These are phyloP conservation scores for human (Homo sapiens) DNA, from an alignment of 2,113 vertebrate genomes.

Conservation along the genomic window DNA sequence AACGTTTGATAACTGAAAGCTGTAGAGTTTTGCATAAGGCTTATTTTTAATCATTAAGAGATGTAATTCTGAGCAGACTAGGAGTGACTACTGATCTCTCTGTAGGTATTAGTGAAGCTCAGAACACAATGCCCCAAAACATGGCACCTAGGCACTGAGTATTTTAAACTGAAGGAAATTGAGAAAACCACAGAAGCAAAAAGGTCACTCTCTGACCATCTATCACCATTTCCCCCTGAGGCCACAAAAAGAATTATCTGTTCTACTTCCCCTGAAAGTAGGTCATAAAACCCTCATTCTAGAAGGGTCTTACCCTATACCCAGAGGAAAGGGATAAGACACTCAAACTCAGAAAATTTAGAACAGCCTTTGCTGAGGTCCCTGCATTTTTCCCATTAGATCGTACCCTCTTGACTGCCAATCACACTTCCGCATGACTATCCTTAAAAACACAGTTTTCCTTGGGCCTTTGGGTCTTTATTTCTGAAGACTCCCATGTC, in stretches of 20 bases:
- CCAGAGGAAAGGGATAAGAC: neutral
- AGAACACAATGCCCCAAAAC: neutral
- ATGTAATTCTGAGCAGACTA: neutral
- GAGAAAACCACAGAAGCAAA: neutral
- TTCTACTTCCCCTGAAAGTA: neutral
- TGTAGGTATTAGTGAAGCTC: neutral
- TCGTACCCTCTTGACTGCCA: neutral
- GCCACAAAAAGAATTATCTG: neutral
- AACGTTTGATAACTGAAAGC: neutral
- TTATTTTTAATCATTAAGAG: neutral
- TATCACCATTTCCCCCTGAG: too few relatives aligned
- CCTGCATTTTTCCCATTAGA: neutral
- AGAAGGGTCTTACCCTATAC: too few relatives aligned
- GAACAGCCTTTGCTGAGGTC: neutral
- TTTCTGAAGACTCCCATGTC: neutral
- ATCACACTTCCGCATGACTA: neutral
- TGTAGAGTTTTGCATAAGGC: neutral
- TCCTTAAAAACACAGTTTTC: neutral
- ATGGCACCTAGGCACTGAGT: neutral
- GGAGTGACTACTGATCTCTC: neutral
- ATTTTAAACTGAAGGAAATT: neutral
- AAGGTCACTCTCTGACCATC: neutral
- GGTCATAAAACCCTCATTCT: neutral
- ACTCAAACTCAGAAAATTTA: neutral
- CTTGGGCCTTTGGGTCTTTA: neutral